phyloP scores from a whole-genome alignment of 2,797 vertebrate genomes.

The Etheostoma perlongum region DNA sequence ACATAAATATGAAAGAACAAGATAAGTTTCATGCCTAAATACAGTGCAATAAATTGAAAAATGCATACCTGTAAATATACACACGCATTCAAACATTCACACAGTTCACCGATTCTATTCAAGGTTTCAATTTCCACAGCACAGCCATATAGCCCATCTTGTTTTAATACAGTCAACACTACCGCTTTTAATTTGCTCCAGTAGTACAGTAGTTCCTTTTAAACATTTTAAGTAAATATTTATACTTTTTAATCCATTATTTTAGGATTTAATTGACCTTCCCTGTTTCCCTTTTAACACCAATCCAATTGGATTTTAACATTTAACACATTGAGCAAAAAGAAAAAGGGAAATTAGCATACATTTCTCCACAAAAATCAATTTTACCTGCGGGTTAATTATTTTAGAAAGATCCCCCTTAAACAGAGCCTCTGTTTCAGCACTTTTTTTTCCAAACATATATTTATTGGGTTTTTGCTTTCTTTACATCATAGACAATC shows the following conservation, averaged over 20 bases:
- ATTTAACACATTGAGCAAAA: background rate
- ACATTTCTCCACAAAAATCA: background rate
- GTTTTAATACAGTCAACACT: background rate
- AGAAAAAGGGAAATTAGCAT: background rate
- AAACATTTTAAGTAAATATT: background rate
- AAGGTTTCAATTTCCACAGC: background rate
- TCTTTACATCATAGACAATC: too few species aligned
- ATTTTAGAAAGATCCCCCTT: background rate
- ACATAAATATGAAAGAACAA: background rate
- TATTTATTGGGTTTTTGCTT: too few species aligned
- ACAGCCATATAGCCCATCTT: background rate
- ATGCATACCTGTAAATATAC: background rate
- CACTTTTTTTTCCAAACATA: too few species aligned
- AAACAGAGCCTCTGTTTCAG: background rate
- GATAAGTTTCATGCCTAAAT: background rate
- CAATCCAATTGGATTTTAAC: background rate
- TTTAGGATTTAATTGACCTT: background rate
- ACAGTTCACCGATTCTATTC: background rate
- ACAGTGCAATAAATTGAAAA: background rate
- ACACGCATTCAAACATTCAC: background rate
- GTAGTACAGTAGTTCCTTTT: background rate
- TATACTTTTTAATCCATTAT: background rate
- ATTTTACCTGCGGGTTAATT: conserved; percentile 3
- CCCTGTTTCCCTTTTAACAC: background rate
- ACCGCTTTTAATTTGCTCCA: background rate